Conservation (phyloP, 2,888 invertebrate species). For the Eilema sororculum region DNA sequence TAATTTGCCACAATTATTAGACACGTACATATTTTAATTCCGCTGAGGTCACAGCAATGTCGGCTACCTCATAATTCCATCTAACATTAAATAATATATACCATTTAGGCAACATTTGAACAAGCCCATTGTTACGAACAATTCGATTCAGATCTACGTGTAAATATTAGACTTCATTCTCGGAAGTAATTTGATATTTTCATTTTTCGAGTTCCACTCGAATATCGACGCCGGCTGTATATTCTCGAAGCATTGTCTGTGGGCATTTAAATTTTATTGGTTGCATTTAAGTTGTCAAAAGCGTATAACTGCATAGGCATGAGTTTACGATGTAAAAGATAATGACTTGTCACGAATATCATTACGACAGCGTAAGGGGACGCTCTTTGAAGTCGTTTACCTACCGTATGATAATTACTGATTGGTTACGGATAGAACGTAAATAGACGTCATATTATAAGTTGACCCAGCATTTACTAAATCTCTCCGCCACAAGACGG, state of each 20-base stretch:
- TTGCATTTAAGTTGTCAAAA: constrained; percentile 30
- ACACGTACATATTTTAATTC: constrained; percentile 75
- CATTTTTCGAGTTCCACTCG: constrained; percentile 58
- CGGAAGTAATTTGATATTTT: constrained; percentile 76
- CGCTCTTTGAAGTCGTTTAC: constrained; percentile 32
- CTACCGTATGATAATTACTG: constrained; percentile 38
- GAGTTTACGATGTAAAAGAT: constrained; percentile 28
- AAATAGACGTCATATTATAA: constrained; percentile 19
- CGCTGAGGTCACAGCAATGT: constrained; percentile 77
- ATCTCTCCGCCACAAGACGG: constrained; percentile 21
- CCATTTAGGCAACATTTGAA: constrained; percentile 60
- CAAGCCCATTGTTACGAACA: constrained; percentile 65
- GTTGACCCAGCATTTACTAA: constrained; percentile 31
- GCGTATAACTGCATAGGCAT: constrained; percentile 17
- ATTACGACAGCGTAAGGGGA: constrained; percentile 29
- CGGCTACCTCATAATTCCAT: constrained; percentile 65
- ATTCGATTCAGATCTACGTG: constrained; percentile 67
- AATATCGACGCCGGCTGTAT: constrained; percentile 36
- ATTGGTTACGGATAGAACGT: constrained; percentile 38
- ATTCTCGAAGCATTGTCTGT: constrained; percentile 27
- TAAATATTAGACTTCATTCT: constrained; percentile 69
- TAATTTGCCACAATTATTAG: constrained; percentile 78
- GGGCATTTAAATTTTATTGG: constrained; percentile 31
- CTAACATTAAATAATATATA: constrained; percentile 60
- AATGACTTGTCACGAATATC: constrained; percentile 28